Evolutionary conservation across 35 echinoderm and acorn worm species (phyloP).

Genomic region (Patiria miniata): DNA sequence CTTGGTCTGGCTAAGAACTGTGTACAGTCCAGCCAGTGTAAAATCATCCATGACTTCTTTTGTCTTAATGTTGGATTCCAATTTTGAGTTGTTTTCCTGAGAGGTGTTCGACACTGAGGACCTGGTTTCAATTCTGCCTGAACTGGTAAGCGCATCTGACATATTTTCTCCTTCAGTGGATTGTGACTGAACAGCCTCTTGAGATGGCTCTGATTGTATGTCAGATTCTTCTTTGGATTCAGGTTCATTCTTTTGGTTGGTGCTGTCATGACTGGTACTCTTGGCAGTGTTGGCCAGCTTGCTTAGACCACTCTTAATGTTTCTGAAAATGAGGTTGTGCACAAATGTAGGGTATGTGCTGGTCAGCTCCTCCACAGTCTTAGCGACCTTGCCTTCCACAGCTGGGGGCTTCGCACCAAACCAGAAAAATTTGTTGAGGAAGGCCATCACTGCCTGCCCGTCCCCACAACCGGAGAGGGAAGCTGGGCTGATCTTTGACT

Average conservation of each 20-base stretch:
- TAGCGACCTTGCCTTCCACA: background rate
- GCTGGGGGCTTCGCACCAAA: background rate
- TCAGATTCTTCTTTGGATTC: background rate
- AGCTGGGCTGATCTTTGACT: background rate
- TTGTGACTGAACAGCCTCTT: background rate
- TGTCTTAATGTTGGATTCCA: background rate
- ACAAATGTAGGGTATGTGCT: background rate
- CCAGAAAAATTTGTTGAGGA: background rate
- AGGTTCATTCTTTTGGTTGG: background rate
- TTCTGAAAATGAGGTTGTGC: slow-evolving; percentile 12
- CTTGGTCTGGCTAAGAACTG: background rate
- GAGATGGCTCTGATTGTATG: background rate
- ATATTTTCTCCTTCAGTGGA: background rate
- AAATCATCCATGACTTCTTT: slow-evolving; percentile 17
- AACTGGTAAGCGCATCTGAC: slow-evolving; percentile 8
- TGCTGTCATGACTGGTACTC: background rate
- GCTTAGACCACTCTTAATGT: background rate
- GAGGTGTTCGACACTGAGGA: background rate
- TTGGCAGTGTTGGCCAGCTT: background rate
- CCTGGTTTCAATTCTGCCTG: background rate
- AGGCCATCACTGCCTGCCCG: background rate
- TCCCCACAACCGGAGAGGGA: background rate
- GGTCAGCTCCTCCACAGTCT: background rate
- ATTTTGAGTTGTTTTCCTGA: background rate
- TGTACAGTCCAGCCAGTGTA: background rate